Evolutionary conservation across 2,888 invertebrate species (phyloP).

Genomic region (Ennomos quercinarius): DNA sequence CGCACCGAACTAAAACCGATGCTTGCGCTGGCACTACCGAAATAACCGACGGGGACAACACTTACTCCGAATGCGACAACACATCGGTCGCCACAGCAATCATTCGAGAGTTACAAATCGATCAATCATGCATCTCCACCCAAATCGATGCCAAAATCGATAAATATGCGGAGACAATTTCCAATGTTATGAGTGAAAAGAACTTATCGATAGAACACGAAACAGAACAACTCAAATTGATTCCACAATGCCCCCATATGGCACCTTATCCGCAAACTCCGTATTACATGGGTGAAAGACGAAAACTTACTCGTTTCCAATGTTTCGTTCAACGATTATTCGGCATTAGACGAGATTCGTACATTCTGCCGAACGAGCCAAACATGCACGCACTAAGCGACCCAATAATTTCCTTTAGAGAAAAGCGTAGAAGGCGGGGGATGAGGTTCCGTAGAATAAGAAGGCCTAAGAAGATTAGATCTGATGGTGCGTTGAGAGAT

Average conservation of each 20-base stretch:
- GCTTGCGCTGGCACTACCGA: slow-evolving; percentile 68
- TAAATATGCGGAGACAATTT: slow-evolving; percentile 27
- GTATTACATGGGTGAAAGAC: slow-evolving; percentile 53
- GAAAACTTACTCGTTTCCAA: slow-evolving; percentile 67
- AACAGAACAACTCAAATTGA: too few species aligned
- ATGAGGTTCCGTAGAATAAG: slow-evolving; percentile 61
- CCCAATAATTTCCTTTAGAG: slow-evolving; percentile 45
- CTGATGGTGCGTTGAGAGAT: slow-evolving; percentile 61
- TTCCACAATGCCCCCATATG: too few species aligned
- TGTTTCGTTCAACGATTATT: slow-evolving; percentile 68
- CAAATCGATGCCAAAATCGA: slow-evolving; percentile 46
- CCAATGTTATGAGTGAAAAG: slow-evolving; percentile 1
- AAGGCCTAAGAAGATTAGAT: slow-evolving; percentile 63
- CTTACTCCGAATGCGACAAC: slow-evolving; percentile 39
- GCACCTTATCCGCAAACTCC: slow-evolving; percentile 35
- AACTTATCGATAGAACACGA: background rate
- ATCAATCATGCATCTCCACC: slow-evolving; percentile 52
- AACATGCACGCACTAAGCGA: slow-evolving; percentile 63
- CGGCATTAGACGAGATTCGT: slow-evolving; percentile 58
- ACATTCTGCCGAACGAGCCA: slow-evolving; percentile 47
- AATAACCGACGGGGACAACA: slow-evolving; percentile 50
- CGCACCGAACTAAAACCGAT: slow-evolving; percentile 69
- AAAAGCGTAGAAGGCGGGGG: slow-evolving; percentile 52
- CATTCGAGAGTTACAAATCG: slow-evolving; percentile 57
- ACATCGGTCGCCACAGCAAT: slow-evolving; percentile 53